Conservation (phyloP, 1,140 invertebrate genomes). For the Papilio aristodemus region DNA sequence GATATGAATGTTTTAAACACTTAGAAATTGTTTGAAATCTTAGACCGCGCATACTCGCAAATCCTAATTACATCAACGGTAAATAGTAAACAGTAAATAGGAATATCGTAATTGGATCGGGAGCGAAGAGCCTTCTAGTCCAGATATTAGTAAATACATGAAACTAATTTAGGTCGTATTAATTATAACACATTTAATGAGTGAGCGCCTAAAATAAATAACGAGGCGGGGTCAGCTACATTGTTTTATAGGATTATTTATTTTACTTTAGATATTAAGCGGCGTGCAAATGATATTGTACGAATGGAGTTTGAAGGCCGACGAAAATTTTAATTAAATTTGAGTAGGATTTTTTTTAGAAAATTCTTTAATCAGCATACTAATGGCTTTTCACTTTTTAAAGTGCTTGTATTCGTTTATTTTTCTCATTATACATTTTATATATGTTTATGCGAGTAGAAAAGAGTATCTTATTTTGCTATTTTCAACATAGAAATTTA, state of each 20-base stretch:
- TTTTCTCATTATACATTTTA: too few relatives aligned
- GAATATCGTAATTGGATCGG: background rate
- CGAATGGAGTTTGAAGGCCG: background rate
- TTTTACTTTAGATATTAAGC: background rate
- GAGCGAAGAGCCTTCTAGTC: background rate
- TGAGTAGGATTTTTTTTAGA: background rate
- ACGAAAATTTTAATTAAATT: background rate
- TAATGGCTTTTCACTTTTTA: too few relatives aligned
- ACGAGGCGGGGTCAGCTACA: background rate
- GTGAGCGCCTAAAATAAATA: background rate
- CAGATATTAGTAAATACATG: background rate
- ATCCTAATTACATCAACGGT: background rate
- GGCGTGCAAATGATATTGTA: background rate
- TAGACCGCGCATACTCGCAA: too few relatives aligned
- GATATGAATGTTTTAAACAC: too few relatives aligned
- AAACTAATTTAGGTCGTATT: background rate
- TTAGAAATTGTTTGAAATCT: too few relatives aligned
- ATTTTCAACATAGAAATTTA: too few relatives aligned
- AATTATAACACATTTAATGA: background rate
- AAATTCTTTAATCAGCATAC: background rate
- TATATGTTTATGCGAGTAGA: too few relatives aligned
- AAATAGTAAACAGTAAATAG: background rate
- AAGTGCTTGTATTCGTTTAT: too few relatives aligned
- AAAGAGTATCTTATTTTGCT: too few relatives aligned
- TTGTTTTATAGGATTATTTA: background rate